Percentiles rank a stretch among this genome's conserved stretches.
Conservation (phyloP, 2,888 invertebrate species). For the Lypha dubia region DNA sequence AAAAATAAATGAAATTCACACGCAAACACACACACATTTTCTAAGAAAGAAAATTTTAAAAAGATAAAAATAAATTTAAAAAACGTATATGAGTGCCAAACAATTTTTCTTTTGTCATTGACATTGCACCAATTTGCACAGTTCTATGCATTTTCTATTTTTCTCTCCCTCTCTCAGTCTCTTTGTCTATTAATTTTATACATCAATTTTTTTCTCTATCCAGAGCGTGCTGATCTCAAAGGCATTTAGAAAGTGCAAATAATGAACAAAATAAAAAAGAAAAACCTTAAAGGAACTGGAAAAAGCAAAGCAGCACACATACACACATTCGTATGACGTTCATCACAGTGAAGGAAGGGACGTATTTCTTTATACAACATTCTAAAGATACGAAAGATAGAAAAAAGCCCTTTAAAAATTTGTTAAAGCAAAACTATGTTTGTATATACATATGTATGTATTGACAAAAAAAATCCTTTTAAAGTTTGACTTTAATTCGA, state of each 20-base stretch:
- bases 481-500: constrained; percentile 61
- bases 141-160: constrained; percentile 46
- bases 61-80: constrained; percentile 20
- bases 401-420: not conserved
- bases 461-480: constrained; percentile 45
- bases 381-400: not conserved
- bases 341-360: not conserved
- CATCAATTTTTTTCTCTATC: constrained; percentile 52
- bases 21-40: constrained; percentile 26
- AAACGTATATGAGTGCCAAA: constrained; percentile 33
- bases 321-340: not conserved
- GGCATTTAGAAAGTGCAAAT: constrained; percentile 70
- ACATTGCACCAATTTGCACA: constrained; percentile 73
- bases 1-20: constrained; percentile 28
- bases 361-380: constrained; percentile 16
- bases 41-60: constrained; percentile 12
- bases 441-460: constrained; percentile 15
- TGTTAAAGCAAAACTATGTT: constrained; percentile 42
- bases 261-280: constrained; percentile 67
- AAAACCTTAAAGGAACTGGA: constrained; percentile 32
- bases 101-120: constrained; percentile 71
- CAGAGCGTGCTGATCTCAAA: constrained; percentile 67
- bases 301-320: too few species aligned
- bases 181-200: constrained; percentile 42
- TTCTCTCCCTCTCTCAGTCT: too few species aligned